Percentiles rank a stretch among this genome's conserved stretches.
phyloP scores from a whole-genome alignment of 2,113 vertebrate species.

The Chlorocebus sabaeus region DNA sequence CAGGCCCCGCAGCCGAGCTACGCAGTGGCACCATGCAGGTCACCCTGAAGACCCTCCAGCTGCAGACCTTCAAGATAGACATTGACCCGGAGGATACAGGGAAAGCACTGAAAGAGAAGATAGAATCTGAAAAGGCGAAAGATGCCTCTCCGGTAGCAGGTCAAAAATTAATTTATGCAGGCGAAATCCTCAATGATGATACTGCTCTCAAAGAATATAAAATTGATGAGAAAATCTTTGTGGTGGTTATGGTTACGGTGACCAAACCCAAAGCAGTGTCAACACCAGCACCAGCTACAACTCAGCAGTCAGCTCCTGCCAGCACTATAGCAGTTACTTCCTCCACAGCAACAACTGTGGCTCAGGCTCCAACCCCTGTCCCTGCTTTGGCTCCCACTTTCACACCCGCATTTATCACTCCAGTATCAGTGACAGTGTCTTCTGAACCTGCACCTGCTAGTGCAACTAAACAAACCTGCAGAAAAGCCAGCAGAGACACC shows the following conservation, averaged over 20 bases:
- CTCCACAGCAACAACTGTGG: slow-evolving; percentile 71
- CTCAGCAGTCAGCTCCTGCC: slow-evolving; percentile 79
- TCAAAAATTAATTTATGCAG: slow-evolving; percentile 97
- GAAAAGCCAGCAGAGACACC: slow-evolving; percentile 83
- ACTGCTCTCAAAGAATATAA: slow-evolving; percentile 95
- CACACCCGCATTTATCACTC: slow-evolving; percentile 74
- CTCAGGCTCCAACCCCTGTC: slow-evolving; percentile 78
- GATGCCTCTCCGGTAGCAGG: slow-evolving; percentile 93
- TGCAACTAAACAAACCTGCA: slow-evolving; percentile 80
- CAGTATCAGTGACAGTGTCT: slow-evolving; percentile 77
- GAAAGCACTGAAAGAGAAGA: slow-evolving; percentile 95
- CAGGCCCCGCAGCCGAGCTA: slow-evolving; percentile 50
- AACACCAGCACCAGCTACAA: slow-evolving; percentile 74
- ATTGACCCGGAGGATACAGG: slow-evolving; percentile 93
- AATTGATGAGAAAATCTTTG: slow-evolving; percentile 98
- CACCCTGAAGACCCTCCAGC: slow-evolving; percentile 95
- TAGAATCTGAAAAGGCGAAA: slow-evolving; percentile 94
- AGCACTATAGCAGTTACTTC: slow-evolving; percentile 61
- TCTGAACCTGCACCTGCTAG: slow-evolving; percentile 80
- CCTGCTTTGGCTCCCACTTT: slow-evolving; percentile 76
- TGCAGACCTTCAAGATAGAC: slow-evolving; percentile 94
- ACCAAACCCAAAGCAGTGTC: slow-evolving; percentile 93
- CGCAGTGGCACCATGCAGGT: slow-evolving; percentile 88
- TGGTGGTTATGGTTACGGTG: slow-evolving; percentile 99
- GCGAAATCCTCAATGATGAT: slow-evolving; percentile 97